Evolutionary conservation across 2,888 invertebrate species (phyloP), one percentile per base, ranked within the genome.

Genomic region (Aricia artaxerxes): DNA sequence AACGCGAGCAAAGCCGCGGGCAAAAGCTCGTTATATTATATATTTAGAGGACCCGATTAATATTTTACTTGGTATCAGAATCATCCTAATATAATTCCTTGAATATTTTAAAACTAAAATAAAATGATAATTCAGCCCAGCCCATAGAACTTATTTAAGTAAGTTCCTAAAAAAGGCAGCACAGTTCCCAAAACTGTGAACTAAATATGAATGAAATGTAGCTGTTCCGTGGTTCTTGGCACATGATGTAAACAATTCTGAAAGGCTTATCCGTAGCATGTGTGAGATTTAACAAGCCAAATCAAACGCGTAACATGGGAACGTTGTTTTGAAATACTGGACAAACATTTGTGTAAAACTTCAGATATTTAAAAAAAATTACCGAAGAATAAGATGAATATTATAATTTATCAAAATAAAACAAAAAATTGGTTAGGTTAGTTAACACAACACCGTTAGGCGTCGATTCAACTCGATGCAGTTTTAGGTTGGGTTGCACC

Each of bases 251-350:
- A 64, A 64, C 64, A 64, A 11, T 31, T 64, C 64, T 31, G 31
- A 64, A 64, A 31, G 31, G 64, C 64, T 64, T 64, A 64, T 64
- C 64, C 64, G 64, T 11, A 24, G 31, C 64, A 31, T 64, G 64
- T 64, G 31, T 64, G 64, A 64, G 64, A 24, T 64, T 64, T 64
- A 64, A 64, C 64, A 64, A 64, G 31, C 9, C 64, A 64, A 64
- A 64, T 64, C 31, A 64, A 64, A 35, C 64, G 11, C 1, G 64
- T 31, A 31, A 31, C 11, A 31, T 4, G 64, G n/a, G n/a, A n/a
- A 61, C 2, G 61, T 61, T 61, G 61, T 61, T 61, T 61, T 24
- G 61, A 61, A 61, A 16, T 16, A 3, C 4, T 16, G 49, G 4
- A 57, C 16, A 57, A 16, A 16, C 16, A 4, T 13, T 53, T 53